These are phyloP conservation scores for Allacma fusca DNA, from an alignment of 2,888 invertebrate genomes.

Conservation along the genomic window DNA sequence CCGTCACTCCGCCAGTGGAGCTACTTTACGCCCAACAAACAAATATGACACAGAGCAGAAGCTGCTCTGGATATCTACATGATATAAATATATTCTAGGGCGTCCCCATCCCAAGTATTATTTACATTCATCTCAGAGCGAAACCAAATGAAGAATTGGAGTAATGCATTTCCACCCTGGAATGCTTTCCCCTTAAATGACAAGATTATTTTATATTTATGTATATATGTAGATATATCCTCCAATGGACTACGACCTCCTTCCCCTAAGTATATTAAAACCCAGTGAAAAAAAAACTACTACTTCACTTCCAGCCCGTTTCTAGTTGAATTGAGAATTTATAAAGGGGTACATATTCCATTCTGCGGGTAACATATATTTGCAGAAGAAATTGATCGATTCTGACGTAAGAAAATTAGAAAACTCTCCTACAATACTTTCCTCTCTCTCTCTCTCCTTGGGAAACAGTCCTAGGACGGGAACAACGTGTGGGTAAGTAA, in stretches of 20 bases:
- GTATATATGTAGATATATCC: slow-evolving; percentile 3
- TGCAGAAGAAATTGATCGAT: slow-evolving; percentile 40
- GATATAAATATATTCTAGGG: too few relatives aligned
- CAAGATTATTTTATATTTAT: slow-evolving; percentile 41
- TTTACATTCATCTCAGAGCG: background rate
- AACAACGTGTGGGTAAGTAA: background rate
- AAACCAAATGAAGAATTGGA: too few relatives aligned
- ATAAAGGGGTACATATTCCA: too few relatives aligned
- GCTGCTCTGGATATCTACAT: too few relatives aligned
- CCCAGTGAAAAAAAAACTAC: too few relatives aligned
- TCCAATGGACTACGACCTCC: too few relatives aligned
- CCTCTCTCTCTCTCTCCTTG: background rate
- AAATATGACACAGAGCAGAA: too few relatives aligned
- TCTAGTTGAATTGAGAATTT: too few relatives aligned
- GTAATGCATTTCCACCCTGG: background rate
- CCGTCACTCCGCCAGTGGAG: slow-evolving; percentile 21
- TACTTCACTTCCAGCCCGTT: too few relatives aligned
- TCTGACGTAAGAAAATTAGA: slow-evolving; percentile 36
- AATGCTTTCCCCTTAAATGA: slow-evolving; percentile 41
- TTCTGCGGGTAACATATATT: slow-evolving; percentile 22
- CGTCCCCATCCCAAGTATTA: background rate
- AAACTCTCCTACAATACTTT: slow-evolving; percentile 13
- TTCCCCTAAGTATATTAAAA: too few relatives aligned
- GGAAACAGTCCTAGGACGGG: background rate
- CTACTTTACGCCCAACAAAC: background rate